Evolutionary conservation across 1,140 invertebrate species (phyloP), one percentile per base, ranked within the genome.

Genomic region (Ostrea denselamellosa): DNA sequence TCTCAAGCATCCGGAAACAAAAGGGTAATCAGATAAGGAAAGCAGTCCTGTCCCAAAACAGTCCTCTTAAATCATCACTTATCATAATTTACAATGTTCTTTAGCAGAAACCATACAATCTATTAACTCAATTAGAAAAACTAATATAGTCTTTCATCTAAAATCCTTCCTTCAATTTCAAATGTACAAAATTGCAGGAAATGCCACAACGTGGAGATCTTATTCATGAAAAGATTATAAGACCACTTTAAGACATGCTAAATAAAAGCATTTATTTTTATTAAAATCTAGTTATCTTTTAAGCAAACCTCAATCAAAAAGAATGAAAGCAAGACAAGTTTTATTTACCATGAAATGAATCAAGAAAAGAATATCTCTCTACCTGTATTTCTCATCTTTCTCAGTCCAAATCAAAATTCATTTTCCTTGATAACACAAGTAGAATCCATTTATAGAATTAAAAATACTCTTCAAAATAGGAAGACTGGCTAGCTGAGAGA

Each of bases 341-440:
- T 44, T 2, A 44, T 44, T 44, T 5, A 44, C 34, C 5, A 44
- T 2, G 34, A 44, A 44, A 44, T 44, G n/a, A 62, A 62, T 62
- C 7, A 62, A 62, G 56, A 62, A 62, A 44, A 34, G 28, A 44
- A 44, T 44, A 44, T 44, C 34, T 44, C 14, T 34, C 9, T 77
- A 77, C 68, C 68, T 77, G 68, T 77, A 28, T 25, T 25, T 77
- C 68, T 77, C 68, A 77, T 77, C 28, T 77, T 77, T 77, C 25
- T 34, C 9, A 25, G 68, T 22, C 28, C 28, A 12, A 77, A 25
- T 77, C 68, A 77, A 77, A 77, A 77, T 77, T 25, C 68, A 77
- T 77, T 77, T 77, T 77, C 68, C 68, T 77, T 34, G 28, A 77
- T 77, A 77, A 28, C 68, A 14, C 25, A 25, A 34, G 68, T 77